phyloP scores from a whole-genome alignment of 2,888 invertebrate genomes.

The Vanessa cardui region DNA sequence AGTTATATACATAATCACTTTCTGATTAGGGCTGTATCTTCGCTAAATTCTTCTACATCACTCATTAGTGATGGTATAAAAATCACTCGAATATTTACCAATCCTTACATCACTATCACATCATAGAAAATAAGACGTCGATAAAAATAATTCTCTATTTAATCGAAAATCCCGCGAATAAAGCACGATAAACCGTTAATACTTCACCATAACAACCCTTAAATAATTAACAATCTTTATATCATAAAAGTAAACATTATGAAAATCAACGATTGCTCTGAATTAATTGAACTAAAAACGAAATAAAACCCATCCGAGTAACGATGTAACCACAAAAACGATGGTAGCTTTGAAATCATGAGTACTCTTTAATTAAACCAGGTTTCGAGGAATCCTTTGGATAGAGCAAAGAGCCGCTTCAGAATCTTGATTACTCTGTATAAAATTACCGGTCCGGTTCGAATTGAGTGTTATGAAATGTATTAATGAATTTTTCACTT shows the following conservation, averaged over 20 bases:
- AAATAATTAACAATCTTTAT: too few species aligned
- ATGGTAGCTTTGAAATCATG: slow-evolving; percentile 29
- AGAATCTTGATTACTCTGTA: slow-evolving; percentile 34
- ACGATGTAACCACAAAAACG: slow-evolving; percentile 32
- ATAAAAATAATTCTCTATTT: too few species aligned
- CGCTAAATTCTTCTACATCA: too few species aligned
- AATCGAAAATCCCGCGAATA: too few species aligned
- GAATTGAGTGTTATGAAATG: slow-evolving; percentile 1
- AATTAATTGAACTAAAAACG: slow-evolving; percentile 11
- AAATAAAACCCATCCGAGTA: slow-evolving; percentile 28
- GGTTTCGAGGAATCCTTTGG: slow-evolving; percentile 28
- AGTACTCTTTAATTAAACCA: slow-evolving; percentile 37
- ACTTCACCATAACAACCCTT: too few species aligned
- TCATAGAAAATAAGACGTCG: too few species aligned
- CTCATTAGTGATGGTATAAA: too few species aligned
- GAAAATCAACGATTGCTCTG: background rate
- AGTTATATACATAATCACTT: too few species aligned
- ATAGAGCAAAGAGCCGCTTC: slow-evolving; percentile 19
- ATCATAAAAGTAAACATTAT: background rate
- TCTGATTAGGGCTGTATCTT: too few species aligned
- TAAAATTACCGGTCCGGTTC: slow-evolving; percentile 30
- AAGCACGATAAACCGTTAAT: too few species aligned
- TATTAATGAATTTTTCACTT: slow-evolving; percentile 6
- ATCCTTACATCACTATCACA: too few species aligned
- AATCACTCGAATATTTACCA: too few species aligned